A percentile compares a stretch with the other conserved stretches of the same genome.
These are phyloP conservation scores for Promerops cafer DNA, from an alignment of 2,113 vertebrate species.

Conservation along the genomic window DNA sequence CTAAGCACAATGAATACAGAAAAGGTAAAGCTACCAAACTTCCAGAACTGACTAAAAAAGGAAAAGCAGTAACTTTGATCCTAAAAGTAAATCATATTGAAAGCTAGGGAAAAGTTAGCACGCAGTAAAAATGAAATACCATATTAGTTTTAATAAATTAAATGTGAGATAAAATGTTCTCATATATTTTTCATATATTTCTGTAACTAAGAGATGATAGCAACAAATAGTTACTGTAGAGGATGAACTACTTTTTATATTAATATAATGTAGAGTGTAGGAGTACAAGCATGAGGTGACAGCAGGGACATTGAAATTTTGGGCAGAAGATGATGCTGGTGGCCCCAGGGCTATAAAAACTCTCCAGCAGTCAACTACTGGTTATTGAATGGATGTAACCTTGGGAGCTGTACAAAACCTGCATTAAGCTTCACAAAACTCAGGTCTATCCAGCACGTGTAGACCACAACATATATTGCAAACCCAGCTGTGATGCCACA, in stretches of 20 bases:
- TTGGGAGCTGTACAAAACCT: neutral
- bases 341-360: neutral
- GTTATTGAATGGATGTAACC: neutral
- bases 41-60: neutral
- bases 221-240: neutral
- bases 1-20: neutral
- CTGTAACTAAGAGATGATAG: neutral
- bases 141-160: neutral
- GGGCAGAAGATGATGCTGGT: neutral
- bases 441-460: neutral
- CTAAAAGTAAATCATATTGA: neutral
- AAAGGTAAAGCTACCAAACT: neutral
- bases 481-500: neutral
- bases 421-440: neutral
- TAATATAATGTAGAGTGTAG: neutral
- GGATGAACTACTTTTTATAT: neutral
- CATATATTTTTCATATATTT: neutral
- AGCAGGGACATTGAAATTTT: neutral
- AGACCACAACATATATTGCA: neutral
- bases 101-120: neutral
- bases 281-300: neutral
- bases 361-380: neutral
- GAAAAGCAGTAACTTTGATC: neutral
- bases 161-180: neutral
- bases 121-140: neutral